Conservation (phyloP, 2,113 vertebrate genomes). For the Grantiella picta region DNA sequence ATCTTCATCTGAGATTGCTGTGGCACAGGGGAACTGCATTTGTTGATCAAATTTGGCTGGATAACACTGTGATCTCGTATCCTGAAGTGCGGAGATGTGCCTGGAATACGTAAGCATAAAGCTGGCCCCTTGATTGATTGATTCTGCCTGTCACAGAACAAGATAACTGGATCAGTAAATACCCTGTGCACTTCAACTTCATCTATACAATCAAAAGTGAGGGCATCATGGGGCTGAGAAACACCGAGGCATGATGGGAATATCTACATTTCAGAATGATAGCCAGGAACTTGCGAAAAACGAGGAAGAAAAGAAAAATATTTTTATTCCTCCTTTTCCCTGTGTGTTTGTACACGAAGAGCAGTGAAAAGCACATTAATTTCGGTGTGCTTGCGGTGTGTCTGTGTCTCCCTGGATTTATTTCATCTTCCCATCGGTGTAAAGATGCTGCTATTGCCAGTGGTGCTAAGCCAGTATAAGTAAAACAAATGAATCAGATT, state of each 20-base stretch:
- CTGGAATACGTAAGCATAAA: constrained; percentile 83
- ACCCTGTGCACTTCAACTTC: constrained; percentile 82
- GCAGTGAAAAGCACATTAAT: constrained; percentile 61
- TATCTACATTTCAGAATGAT: constrained; percentile 72
- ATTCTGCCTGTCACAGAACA: constrained; percentile 94
- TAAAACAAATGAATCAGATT: background rate
- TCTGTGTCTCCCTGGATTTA: constrained; percentile 27
- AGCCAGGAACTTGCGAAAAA: constrained; percentile 36
- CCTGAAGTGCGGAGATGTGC: constrained; percentile 84
- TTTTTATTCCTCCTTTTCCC: background rate
- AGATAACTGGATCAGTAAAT: constrained; percentile 98
- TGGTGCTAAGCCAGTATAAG: constrained; percentile 2
- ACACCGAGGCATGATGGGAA: constrained; percentile 77
- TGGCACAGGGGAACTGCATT: constrained; percentile 90
- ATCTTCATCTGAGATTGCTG: constrained; percentile 97
- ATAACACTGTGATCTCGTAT: constrained; percentile 87
- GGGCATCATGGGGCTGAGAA: constrained; percentile 76
- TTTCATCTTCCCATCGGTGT: background rate
- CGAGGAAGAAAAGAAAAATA: constrained; percentile 10
- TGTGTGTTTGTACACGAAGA: constrained; percentile 56
- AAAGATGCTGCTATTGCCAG: background rate
- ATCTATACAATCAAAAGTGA: constrained; percentile 79
- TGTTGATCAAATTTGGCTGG: constrained; percentile 98
- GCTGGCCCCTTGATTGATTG: constrained; percentile 90
- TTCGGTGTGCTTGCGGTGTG: constrained; percentile 10